A percentile compares a stretch with the other conserved stretches of the same genome.
These are phyloP conservation scores for Plectropomus leopardus DNA, from an alignment of 2,113 vertebrate species.

Conservation along the genomic window DNA sequence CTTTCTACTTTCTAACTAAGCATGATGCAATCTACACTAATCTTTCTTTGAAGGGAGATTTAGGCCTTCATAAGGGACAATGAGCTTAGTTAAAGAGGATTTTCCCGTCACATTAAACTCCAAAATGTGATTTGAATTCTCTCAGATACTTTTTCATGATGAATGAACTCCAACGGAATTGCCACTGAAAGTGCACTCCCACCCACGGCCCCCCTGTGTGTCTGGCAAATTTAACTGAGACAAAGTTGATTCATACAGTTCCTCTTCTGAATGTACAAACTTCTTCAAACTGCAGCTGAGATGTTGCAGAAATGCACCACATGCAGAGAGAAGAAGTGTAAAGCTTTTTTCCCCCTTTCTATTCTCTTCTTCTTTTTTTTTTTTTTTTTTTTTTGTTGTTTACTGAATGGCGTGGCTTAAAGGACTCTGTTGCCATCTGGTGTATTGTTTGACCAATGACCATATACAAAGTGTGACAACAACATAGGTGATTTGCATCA, in stretches of 20 bases:
- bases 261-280: not conserved
- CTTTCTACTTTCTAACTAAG: not conserved
- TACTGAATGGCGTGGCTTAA: not conserved
- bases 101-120: constrained; percentile 3
- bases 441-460: constrained; percentile 43
- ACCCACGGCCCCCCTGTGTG: not conserved
- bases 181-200: not conserved
- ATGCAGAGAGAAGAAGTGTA: constrained; percentile 5
- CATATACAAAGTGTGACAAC: not conserved
- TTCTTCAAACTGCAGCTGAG: not conserved
- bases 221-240: constrained; percentile 9
- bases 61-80: not conserved
- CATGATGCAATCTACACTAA: not conserved
- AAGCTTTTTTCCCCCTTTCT: fast-evolving
- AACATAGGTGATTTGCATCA: constrained; percentile 58
- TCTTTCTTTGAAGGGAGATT: constrained; percentile 11
- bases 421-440: constrained; percentile 72
- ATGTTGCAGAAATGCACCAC: not conserved
- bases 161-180: constrained; percentile 14
- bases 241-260: constrained; percentile 15
- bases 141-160: not conserved
- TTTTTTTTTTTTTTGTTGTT: not conserved
- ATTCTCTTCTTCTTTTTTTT: not conserved
- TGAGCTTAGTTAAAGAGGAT: not conserved
- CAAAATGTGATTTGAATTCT: not conserved